Evolutionary conservation across 2,888 invertebrate genomes (phyloP), one percentile per base, ranked within the genome.

Genomic region (Diarsia rubi): DNA sequence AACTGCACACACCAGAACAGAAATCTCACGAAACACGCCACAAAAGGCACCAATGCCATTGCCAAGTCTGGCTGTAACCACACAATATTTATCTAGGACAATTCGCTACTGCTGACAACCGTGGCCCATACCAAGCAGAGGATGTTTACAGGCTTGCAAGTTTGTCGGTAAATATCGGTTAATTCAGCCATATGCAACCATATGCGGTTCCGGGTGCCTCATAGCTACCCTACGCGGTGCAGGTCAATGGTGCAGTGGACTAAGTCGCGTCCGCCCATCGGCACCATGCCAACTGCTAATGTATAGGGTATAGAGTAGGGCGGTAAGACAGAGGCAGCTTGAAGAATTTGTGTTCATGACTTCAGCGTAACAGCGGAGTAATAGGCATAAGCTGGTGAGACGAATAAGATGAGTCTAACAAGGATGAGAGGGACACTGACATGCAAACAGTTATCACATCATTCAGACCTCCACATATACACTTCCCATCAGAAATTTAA

Each of bases 221-320:
- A 92, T 94, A 92, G 95, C 90, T 93, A 95, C 95, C 96, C 95
- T 95, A 96, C 92, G 86, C 81, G 88, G 91, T 90, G 84, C 92
- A 87, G 96, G 96, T 96, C 96, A 96, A 94, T 96, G 96, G 96
- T 95, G 95, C 96, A 96, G 94, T 96, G 95, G 96, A 96, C 96
- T 96, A 96, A 93, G 95, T 77, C 89, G 91, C 93, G 92, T 94
- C 95, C 94, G 94, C 91, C 92, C 88, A 83, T 88, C 88, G 95
- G 95, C 95, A 91, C 80, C 86, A 84, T 78, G 95, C 96, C 96
- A 95, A 96, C 94, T 94, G 91, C 93, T 94, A 93, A 95, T 95
- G 91, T 86, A 89, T 83, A 78, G 78, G 62, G 8, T 81, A 86
- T 79, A 95, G 95, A 89, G 76, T 83, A 92, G 24, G 0, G 0